A percentile compares a stretch with the other conserved stretches of the same genome.
phyloP scores from a whole-genome alignment of 2,797 vertebrate genomes.

The Odontamblyopus lacepedii region DNA sequence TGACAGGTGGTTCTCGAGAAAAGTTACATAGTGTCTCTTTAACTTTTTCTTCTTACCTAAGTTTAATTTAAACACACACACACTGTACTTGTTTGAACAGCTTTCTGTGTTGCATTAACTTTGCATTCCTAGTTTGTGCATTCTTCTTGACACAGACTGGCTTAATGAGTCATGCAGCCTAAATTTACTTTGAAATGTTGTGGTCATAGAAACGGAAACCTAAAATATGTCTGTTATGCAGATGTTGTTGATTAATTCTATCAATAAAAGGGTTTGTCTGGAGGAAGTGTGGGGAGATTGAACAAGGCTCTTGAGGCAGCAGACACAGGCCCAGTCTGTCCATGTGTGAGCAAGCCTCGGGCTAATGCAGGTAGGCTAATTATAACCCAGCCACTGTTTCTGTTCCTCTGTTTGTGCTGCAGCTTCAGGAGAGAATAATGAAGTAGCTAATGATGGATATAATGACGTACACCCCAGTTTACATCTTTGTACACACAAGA shows the following conservation, averaged over 20 bases:
- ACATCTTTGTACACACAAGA: not conserved
- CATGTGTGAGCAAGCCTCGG: constrained; percentile 48
- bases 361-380: constrained; percentile 51
- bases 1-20: no score
- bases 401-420: constrained; percentile 31
- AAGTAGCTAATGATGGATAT: constrained; percentile 34
- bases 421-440: constrained; percentile 44
- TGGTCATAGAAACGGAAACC: not conserved
- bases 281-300: constrained; percentile 51
- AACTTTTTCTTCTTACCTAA: not conserved
- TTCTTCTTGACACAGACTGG: not conserved
- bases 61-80: not conserved
- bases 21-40: no score
- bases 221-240: constrained; percentile 30
- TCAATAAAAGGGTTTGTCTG: constrained; percentile 49
- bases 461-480: constrained; percentile 29
- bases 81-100: not conserved
- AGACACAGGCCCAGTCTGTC: constrained; percentile 40
- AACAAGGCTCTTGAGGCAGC: constrained; percentile 55
- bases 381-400: constrained; percentile 47
- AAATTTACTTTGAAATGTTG: not conserved
- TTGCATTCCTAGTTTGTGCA: not conserved
- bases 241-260: constrained; percentile 35
- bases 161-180: not conserved
- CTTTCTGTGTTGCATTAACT: not conserved